phyloP scores from a whole-genome alignment of 2,113 vertebrate species.

The Rattus rattus region DNA sequence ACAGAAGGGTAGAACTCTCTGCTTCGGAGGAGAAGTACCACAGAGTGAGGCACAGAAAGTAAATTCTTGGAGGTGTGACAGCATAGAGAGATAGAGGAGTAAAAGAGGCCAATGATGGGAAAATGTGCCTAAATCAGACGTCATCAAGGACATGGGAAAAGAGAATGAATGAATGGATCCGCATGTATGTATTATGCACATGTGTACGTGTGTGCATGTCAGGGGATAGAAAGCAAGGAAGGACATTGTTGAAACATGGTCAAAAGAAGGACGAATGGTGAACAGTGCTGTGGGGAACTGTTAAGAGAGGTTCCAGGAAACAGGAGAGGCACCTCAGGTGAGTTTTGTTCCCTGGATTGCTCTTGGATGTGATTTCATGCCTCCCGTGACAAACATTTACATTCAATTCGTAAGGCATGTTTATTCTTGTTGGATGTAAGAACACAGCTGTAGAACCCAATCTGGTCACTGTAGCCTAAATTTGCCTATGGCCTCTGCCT shows the following conservation, averaged over 20 bases:
- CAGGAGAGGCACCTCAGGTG: background rate
- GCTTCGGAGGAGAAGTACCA: background rate
- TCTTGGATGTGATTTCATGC: background rate
- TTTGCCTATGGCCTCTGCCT: background rate
- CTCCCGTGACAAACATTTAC: background rate
- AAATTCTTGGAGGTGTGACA: background rate
- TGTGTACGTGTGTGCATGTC: background rate
- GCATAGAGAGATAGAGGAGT: background rate
- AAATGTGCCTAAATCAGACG: background rate
- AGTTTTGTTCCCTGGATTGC: background rate
- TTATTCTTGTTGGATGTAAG: background rate
- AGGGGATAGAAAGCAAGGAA: background rate
- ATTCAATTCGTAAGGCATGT: background rate
- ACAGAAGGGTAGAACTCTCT: background rate
- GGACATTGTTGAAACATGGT: background rate
- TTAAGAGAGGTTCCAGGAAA: background rate
- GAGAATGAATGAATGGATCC: rapidly evolving
- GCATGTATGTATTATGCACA: background rate
- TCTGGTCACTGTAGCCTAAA: background rate
- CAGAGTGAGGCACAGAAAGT: rapidly evolving
- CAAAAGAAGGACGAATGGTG: background rate
- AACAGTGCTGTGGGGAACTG: background rate
- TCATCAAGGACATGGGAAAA: background rate
- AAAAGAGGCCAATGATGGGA: background rate
- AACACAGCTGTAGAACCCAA: background rate